These are phyloP conservation scores for Exocentrus adspersus DNA, from an alignment of 2,888 invertebrate genomes.

Conservation along the genomic window DNA sequence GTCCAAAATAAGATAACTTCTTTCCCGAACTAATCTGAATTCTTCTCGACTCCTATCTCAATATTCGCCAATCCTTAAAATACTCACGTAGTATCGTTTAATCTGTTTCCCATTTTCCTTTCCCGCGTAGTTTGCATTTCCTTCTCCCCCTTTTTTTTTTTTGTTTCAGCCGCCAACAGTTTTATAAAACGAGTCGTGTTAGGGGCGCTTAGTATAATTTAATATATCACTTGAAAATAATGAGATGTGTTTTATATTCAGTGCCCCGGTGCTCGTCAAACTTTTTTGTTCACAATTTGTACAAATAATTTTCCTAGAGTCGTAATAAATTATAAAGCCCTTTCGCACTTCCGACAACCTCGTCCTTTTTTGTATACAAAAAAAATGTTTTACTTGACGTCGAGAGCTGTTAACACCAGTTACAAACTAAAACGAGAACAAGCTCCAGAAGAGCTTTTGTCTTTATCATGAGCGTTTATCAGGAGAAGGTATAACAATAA, in stretches of 20 bases:
- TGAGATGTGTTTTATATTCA: constrained; percentile 24
- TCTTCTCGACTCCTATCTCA: constrained; percentile 55
- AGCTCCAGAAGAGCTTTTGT: no score
- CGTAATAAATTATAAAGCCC: background rate
- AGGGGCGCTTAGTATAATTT: constrained; percentile 32
- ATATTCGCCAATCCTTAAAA: constrained; percentile 59
- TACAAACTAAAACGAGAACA: no score
- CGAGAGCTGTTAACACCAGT: no score
- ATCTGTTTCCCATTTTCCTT: constrained; percentile 59
- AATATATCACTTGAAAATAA: constrained; percentile 24
- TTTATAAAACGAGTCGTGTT: constrained; percentile 35
- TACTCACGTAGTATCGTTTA: constrained; percentile 60
- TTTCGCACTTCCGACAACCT: background rate
- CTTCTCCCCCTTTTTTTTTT: no score
- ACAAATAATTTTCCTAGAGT: constrained; percentile 2
- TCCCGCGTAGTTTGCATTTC: constrained; percentile 41
- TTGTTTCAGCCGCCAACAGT: constrained; percentile 39
- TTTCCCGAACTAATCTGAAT: constrained; percentile 57
- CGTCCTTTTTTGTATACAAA: no score
- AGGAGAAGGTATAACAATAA: no score
- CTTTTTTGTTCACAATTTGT: constrained; percentile 4
- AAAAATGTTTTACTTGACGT: no score
- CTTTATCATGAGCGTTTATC: no score
- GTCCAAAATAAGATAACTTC: constrained; percentile 59
- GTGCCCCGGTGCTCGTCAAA: constrained; percentile 2